A percentile compares a stretch with the other conserved stretches of the same genome.
Evolutionary conservation across 2,797 vertebrate genomes (phyloP).

Genomic region (Lacerta agilis): DNA sequence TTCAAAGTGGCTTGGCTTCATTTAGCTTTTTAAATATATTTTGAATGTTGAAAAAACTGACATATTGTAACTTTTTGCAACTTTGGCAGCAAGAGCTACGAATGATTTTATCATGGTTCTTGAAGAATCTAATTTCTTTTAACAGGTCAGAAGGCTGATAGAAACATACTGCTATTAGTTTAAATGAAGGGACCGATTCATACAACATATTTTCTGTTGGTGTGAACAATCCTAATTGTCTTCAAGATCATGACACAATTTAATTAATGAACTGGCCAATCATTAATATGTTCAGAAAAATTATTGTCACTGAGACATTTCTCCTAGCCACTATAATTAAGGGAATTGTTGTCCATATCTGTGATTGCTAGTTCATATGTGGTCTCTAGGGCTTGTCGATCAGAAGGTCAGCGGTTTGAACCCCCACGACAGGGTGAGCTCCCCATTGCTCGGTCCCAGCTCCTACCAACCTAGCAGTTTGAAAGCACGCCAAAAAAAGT

Average conservation of each 20-base stretch:
- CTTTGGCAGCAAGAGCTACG: background rate
- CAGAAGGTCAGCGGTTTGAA: no score
- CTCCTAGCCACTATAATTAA: background rate
- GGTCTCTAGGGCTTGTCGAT: no score
- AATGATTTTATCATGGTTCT: background rate
- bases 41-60: background rate
- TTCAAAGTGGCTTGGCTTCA: background rate
- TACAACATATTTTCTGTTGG: background rate
- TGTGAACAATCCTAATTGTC: background rate
- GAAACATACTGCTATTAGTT: background rate
- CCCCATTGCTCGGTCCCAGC: no score
- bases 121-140: background rate
- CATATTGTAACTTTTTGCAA: background rate
- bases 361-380: background rate
- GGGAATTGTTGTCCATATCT: background rate
- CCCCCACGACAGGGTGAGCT: fast-evolving
- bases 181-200: background rate
- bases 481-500: no score
- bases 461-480: no score
- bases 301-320: background rate
- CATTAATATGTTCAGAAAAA: background rate
- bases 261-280: background rate
- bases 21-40: no score
- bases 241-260: background rate
- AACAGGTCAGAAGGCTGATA: background rate